These are phyloP conservation scores for Antechinus stuartii DNA, from an alignment of 2,113 vertebrate species.

Conservation along the genomic window DNA sequence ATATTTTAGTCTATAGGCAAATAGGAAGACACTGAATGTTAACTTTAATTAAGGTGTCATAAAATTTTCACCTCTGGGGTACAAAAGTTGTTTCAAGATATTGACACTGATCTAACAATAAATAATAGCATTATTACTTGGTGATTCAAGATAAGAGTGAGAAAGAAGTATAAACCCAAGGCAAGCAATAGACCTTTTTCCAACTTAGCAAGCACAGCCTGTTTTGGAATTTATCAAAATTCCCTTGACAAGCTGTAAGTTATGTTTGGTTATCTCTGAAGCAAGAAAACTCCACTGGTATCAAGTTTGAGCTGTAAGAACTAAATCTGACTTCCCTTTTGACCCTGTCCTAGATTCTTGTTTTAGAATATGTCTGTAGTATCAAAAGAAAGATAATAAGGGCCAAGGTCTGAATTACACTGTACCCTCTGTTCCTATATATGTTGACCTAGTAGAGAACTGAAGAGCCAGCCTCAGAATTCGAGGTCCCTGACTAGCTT, in stretches of 20 bases:
- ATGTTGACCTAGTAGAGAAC: not conserved
- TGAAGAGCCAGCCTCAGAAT: not conserved
- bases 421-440: not conserved
- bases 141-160: not conserved
- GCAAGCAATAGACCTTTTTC: not conserved
- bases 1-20: not conserved
- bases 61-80: not conserved
- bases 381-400: not conserved
- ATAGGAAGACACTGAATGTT: not conserved
- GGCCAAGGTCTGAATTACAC: not conserved
- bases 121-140: not conserved
- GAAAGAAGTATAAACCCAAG: not conserved
- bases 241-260: not conserved
- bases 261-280: not conserved
- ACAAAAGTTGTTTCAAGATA: not conserved
- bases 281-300: not conserved
- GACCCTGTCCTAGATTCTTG: not conserved
- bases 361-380: not conserved
- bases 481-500: not conserved
- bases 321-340: not conserved
- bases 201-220: slow-evolving; percentile 12
- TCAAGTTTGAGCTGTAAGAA: not conserved
- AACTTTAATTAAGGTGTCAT: not conserved
- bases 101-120: not conserved
- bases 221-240: not conserved